Base-by-base conservation (phyloP, 2,113 vertebrate species). In the Puffinus mauretanicus region DNA sequence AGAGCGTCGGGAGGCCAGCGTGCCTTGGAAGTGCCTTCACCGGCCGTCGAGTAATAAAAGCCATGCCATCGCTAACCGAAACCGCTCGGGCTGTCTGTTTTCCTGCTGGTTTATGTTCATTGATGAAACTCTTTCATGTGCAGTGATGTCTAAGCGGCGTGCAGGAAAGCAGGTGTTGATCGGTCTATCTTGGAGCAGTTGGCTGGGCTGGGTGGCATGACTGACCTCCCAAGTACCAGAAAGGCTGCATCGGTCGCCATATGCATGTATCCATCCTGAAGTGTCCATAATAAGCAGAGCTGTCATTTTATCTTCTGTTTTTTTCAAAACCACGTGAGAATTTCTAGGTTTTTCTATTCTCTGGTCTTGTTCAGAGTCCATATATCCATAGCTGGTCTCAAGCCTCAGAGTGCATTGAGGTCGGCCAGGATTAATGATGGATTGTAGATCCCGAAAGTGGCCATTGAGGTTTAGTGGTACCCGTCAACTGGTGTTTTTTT, bases 1-100 rank as follows among this genome's bases (percentile, higher is more conserved):
- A 3, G 71, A 70, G 64, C 5, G 0, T 29, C 1, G 7, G 64
- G 34, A 51, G 76, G 64, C n/a, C 25, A 0, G 26, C 14, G 0
- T 69, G 83, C 20, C 20, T 34, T 58, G 55, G n/a, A 86, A 81
- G 27, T 46, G 40, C 78, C 58, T 90, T 85, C 62, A 24, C 34
- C 3, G 2, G 49, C 85, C 24, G 4, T 27, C 2, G 1, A 24
- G 51, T 51, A 73, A 78, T 88, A 65, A 86, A 86, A 94, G 52
- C 44, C 85, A 47, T 24, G 25, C 22, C 67, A 19, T 40, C 6
- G 3, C 76, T 86, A 62, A 88, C 44, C 66, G 27, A 62, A 92
- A 47, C 29, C 21, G 1, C 58, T 24, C 2, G 0, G 44, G 62
- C 81, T 86, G 61, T 16, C 57, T 65, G 75, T 61, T 65, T 69